Percentiles rank a stretch among this genome's conserved stretches.
Evolutionary conservation across 2,113 vertebrate species (phyloP).

Genomic region (Raja brachyura): DNA sequence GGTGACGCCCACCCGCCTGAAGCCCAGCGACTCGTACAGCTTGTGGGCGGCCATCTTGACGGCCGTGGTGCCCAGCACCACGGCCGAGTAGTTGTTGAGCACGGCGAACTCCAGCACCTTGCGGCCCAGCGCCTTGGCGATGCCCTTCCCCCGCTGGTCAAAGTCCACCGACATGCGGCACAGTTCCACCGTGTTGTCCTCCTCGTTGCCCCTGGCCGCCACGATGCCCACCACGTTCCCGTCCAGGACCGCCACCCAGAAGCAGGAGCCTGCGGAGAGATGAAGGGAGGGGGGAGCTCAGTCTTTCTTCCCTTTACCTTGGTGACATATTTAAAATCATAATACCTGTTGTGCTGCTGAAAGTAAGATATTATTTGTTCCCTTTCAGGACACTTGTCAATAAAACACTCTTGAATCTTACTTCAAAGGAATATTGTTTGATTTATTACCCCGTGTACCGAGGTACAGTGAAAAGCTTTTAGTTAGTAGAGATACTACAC

Average conservation of each 20-base stretch:
- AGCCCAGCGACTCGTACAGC: constrained; percentile 96
- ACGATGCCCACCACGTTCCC: constrained; percentile 93
- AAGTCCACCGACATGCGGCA: constrained; percentile 96
- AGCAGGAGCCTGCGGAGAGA: constrained; percentile 75
- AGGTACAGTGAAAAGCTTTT: no score
- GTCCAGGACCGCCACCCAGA: constrained; percentile 92
- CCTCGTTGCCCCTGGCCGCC: constrained; percentile 78
- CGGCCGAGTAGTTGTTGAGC: constrained; percentile 84
- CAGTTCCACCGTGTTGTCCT: constrained; percentile 88
- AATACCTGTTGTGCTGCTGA: no score
- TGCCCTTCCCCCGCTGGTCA: constrained; percentile 88
- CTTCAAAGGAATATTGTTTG: no score
- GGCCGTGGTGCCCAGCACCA: constrained; percentile 89
- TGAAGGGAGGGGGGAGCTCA: neutral
- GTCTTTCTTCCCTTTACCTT: no score
- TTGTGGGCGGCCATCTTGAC: constrained; percentile 96
- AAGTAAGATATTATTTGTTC: no score
- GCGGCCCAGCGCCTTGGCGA: constrained; percentile 89
- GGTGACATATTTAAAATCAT: no score
- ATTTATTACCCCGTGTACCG: no score
- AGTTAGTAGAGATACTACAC: no score
- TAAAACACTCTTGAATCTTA: no score
- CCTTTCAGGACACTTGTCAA: no score
- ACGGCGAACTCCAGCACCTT: constrained; percentile 92
- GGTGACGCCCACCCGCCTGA: constrained; percentile 77